Evolutionary conservation across 2,113 vertebrate species (phyloP).

Genomic region (Tilapia sparmanii): DNA sequence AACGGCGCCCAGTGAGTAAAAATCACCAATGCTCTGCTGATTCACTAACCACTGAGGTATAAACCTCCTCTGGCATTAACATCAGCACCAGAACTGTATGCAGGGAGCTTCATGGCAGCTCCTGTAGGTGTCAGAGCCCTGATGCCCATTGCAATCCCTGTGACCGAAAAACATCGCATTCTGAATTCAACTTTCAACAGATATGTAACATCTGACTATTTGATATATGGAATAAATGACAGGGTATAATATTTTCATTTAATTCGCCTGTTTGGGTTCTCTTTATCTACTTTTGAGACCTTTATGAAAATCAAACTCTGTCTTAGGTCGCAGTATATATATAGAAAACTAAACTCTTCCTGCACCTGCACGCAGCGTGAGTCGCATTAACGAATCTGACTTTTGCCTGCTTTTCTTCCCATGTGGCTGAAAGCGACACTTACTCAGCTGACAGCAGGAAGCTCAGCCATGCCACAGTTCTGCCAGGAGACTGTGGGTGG

Average conservation of each 20-base stretch:
- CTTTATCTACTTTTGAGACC: not conserved
- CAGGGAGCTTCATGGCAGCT: not conserved
- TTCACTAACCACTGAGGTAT: not conserved
- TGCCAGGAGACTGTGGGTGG: not conserved
- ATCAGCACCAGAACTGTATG: not conserved
- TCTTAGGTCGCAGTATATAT: not conserved
- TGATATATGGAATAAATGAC: not conserved
- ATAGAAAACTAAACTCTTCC: not conserved
- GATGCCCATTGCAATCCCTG: not conserved
- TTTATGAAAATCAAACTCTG: not conserved
- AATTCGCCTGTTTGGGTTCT: not conserved
- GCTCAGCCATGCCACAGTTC: not conserved
- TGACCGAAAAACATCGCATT: not conserved
- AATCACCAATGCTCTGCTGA: not conserved
- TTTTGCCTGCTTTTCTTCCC: not conserved
- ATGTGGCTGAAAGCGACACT: not conserved
- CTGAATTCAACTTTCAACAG: not conserved
- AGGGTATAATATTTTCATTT: not conserved
- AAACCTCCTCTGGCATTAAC: not conserved
- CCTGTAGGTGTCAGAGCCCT: not conserved
- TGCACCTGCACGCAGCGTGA: not conserved
- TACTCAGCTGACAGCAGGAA: not conserved
- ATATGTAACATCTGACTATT: not conserved
- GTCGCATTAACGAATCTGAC: not conserved
- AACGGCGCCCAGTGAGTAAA: rapidly evolving